Base-by-base conservation (phyloP, 2,113 vertebrate genomes). In the Naja naja region DNA sequence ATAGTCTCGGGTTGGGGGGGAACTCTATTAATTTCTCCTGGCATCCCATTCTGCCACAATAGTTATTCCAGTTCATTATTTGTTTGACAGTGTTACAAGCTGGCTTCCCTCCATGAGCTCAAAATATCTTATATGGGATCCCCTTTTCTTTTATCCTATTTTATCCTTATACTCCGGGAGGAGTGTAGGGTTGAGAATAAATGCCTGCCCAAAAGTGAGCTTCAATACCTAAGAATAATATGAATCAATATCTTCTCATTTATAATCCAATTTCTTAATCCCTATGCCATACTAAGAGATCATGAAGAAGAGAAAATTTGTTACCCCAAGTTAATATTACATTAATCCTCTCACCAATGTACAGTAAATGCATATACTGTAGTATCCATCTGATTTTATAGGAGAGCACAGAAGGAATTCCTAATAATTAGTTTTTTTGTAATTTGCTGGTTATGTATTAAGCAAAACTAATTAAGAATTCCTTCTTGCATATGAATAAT, bases 241-340 rank as follows among this genome's bases (percentile, higher is more conserved):
- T 74, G 69, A 74, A 74, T 74, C 64, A 74, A 18, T n/a, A 34
- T 34, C 64, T 74, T 74, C 14, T 34, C 18, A 74, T 74, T 74
- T 34, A 34, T 74, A 74, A 34, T 34, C 0, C 64, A 34, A 18
- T 2, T 34, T 74, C n/a, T 18, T 74, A 74, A 74, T 74, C n/a
- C n/a, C n/a, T 34, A 34, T 7, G n/a, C 14, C n/a, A 74, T 34
- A 34, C 64, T 74, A 34, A 74, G 14, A 6, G 94, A 96, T 93
- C 95, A 95, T 93, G 95, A 95, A 97, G 92, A 93, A 96, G 96
- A 96, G 95, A 93, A 97, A 96, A 92, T 96, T 94, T 95, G 93
- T 95, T 95, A 93, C 93, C 92, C 90, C 91, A 34, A 96, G 91
- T 95, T 95, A 25, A 86, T 95, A 58, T 94, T 96, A 95, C 95